phyloP scores from a whole-genome alignment of 2,797 vertebrate genomes.

The Rhabdophis nuchalis region DNA sequence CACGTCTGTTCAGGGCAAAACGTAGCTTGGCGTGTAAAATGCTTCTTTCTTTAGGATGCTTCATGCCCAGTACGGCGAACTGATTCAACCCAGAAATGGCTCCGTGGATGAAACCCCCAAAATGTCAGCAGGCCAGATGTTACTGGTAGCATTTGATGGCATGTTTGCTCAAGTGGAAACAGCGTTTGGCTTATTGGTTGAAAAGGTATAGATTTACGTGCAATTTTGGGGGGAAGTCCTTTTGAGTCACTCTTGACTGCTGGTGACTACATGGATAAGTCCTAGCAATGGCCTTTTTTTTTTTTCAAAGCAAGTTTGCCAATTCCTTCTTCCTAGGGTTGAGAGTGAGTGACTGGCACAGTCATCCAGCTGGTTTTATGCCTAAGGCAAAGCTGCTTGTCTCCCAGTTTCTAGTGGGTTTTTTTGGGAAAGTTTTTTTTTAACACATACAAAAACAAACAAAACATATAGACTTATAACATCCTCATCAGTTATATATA shows the following conservation, averaged over 20 bases:
- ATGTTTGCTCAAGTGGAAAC: slow-evolving; percentile 99
- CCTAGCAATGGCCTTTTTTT: not conserved
- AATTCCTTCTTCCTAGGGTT: not conserved
- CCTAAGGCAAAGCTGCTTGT: not conserved
- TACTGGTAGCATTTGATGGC: slow-evolving; percentile 96
- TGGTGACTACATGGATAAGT: not conserved
- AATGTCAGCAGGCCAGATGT: slow-evolving; percentile 98
- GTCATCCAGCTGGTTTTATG: not conserved
- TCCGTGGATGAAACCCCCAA: slow-evolving; percentile 91
- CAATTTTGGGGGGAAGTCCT: not conserved
- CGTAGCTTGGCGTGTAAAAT: not conserved
- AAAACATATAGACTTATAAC: too few species aligned
- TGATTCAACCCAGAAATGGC: slow-evolving; percentile 91
- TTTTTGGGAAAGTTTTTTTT: too few species aligned
- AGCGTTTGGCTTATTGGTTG: slow-evolving; percentile 90
- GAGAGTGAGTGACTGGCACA: not conserved
- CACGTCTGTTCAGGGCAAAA: not conserved
- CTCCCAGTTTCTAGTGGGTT: not conserved
- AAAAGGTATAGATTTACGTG: slow-evolving; percentile 81
- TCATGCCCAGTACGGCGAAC: slow-evolving; percentile 92
- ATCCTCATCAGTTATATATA: too few species aligned
- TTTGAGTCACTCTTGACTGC: not conserved
- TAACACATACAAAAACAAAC: too few species aligned
- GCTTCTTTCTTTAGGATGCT: slow-evolving; percentile 76
- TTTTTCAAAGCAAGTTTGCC: not conserved